phyloP scores from a whole-genome alignment of 2,888 invertebrate genomes.

The Allygus modestus region DNA sequence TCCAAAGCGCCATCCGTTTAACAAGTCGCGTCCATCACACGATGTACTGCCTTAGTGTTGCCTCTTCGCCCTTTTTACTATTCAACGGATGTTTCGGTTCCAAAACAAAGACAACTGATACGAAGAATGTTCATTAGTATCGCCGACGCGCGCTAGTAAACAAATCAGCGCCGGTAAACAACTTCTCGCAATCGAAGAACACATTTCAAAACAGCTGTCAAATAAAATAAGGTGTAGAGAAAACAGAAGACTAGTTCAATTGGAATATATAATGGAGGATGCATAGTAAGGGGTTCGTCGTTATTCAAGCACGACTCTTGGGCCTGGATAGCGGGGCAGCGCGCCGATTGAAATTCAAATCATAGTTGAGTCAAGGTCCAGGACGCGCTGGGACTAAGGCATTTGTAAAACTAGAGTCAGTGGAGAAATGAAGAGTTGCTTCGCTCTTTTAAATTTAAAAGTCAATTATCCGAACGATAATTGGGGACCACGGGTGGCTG shows the following conservation, averaged over 20 bases:
- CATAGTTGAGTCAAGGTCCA: constrained; percentile 24
- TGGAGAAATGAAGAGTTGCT: too few relatives aligned
- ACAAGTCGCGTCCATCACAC: too few relatives aligned
- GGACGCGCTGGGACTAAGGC: background rate
- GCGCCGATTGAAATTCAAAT: constrained; percentile 33
- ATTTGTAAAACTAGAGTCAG: background rate
- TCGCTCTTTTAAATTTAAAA: too few relatives aligned
- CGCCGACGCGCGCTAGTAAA: background rate
- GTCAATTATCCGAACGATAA: too few relatives aligned
- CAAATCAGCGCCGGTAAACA: constrained; percentile 7
- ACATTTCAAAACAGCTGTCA: constrained; percentile 36
- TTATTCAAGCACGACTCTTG: constrained; percentile 9
- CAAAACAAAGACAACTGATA: background rate
- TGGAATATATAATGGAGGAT: constrained; percentile 43
- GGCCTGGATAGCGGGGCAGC: background rate
- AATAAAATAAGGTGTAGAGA: constrained; percentile 20
- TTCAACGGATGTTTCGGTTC: background rate
- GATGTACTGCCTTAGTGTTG: too few relatives aligned
- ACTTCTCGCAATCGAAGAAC: constrained; percentile 16
- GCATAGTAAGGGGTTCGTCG: constrained; percentile 3
- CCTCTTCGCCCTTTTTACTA: background rate
- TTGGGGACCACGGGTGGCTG: too few relatives aligned
- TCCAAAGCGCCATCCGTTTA: too few relatives aligned
- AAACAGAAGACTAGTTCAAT: constrained; percentile 41
- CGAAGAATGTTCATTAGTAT: background rate